phyloP scores from a whole-genome alignment of 2,113 vertebrate genomes.

The Rhinogobius similis region DNA sequence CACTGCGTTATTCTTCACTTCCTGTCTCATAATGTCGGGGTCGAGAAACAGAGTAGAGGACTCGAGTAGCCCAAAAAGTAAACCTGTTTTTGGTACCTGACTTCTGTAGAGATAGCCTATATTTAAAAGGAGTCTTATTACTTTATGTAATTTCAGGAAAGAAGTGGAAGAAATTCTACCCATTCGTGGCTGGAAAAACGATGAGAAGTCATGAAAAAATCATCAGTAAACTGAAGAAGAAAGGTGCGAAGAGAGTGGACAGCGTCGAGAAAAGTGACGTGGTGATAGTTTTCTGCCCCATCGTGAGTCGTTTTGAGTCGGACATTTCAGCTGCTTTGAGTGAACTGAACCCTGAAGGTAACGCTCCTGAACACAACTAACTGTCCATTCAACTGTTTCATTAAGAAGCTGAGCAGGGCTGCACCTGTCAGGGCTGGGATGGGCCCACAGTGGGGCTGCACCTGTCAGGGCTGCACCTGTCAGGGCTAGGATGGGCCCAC shows the following conservation, averaged over 20 bases:
- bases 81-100: not conserved
- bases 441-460: no score
- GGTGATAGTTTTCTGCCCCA: constrained; percentile 50
- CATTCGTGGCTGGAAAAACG: constrained; percentile 15
- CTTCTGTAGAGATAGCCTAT: not conserved
- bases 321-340: constrained; percentile 42
- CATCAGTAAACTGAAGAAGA: not conserved
- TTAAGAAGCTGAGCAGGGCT: no score
- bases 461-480: no score
- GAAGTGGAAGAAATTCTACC: constrained; percentile 1
- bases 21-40: not conserved
- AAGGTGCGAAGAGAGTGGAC: accelerated
- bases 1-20: not conserved
- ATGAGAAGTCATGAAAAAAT: accelerated
- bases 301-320: constrained; percentile 48
- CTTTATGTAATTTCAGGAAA: constrained; percentile 16
- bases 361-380: not conserved
- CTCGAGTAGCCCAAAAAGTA: not conserved
- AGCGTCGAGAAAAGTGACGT: accelerated
- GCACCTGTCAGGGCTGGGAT: no score
- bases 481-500: no score
- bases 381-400: not conserved
- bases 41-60: not conserved
- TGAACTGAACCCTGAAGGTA: not conserved
- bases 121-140: not conserved